Evolutionary conservation across 1,140 invertebrate species (phyloP).

Genomic region (Ooceraea biroi): DNA sequence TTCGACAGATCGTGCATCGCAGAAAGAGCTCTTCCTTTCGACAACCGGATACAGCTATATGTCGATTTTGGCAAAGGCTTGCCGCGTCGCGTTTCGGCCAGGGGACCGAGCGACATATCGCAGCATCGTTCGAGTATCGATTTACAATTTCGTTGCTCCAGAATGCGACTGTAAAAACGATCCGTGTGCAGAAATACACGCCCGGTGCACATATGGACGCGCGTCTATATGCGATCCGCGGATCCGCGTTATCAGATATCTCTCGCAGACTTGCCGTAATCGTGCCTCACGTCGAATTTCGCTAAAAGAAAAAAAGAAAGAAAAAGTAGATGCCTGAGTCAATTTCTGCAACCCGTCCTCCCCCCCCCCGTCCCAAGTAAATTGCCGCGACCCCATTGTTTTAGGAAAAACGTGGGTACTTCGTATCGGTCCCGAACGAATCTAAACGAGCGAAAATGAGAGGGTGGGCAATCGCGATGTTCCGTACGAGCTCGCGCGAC

Average conservation of each 20-base stretch:
- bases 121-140: conserved; percentile 37
- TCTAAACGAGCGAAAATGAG: conserved; percentile 11
- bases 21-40: conserved; percentile 41
- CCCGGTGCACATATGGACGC: background rate
- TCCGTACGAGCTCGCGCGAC: background rate
- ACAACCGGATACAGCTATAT: conserved; percentile 37
- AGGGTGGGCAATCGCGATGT: background rate
- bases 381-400: too few species aligned
- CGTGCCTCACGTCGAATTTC: background rate
- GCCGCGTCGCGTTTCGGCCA: conserved; percentile 44
- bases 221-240: background rate
- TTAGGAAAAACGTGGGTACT: too few species aligned
- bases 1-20: too few species aligned
- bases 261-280: background rate
- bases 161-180: conserved; percentile 45
- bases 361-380: too few species aligned
- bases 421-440: too few species aligned
- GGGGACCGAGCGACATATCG: conserved; percentile 23
- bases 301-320: background rate
- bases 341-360: too few species aligned
- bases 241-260: background rate
- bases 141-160: conserved; percentile 57
- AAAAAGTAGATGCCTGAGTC: background rate
- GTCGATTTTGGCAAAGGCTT: conserved; percentile 52
- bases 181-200: background rate